Evolutionary conservation across 2,113 vertebrate genomes (phyloP).

Genomic region (Oryctolagus cuniculus): mOryCun1.1 NC_091433.1:165340501-165341000

Average conservation of each 20-base stretch:
- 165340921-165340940: background rate
- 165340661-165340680: too few relatives aligned
- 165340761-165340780: background rate
- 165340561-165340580: too few relatives aligned
- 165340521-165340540: too few relatives aligned
- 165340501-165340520: background rate
- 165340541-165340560: too few relatives aligned
- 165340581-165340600: too few relatives aligned
- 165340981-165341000: background rate
- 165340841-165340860: background rate
- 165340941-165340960: background rate
- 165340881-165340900: background rate
- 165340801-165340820: background rate
- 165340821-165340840: background rate
- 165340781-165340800: background rate
- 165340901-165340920: background rate
- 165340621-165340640: too few relatives aligned
- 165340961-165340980: background rate
- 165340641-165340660: too few relatives aligned
- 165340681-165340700: too few relatives aligned
- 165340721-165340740: background rate
- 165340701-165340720: background rate
- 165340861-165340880: background rate
- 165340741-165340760: too few relatives aligned
- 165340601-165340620: too few relatives aligned